Percentiles rank a stretch among this genome's conserved stretches.
Conservation (phyloP, 2,888 invertebrate genomes). For the Pheosia gnoma region DNA sequence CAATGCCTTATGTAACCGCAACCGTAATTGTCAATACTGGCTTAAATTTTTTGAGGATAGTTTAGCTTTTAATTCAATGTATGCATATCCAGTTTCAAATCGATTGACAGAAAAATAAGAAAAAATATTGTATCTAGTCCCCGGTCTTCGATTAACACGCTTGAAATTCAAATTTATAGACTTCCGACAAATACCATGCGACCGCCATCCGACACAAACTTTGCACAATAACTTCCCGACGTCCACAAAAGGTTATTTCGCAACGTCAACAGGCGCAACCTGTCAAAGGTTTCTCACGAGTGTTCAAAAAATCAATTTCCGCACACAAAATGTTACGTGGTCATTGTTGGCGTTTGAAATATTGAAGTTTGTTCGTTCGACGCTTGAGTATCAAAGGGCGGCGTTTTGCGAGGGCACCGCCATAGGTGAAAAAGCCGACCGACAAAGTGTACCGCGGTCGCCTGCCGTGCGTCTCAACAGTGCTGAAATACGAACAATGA, state of each 20-base stretch:
- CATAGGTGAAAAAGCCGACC: slow-evolving; percentile 45
- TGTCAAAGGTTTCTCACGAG: slow-evolving; percentile 79
- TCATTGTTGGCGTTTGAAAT: slow-evolving; percentile 81
- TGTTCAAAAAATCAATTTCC: slow-evolving; percentile 81
- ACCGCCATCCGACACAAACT: slow-evolving; percentile 32
- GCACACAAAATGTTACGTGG: slow-evolving; percentile 79
- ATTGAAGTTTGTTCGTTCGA: slow-evolving; percentile 60
- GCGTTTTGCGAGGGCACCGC: slow-evolving; percentile 49
- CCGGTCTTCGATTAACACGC: neutral
- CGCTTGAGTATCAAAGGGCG: slow-evolving; percentile 54
- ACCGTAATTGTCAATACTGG: no score
- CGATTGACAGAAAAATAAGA: no score
- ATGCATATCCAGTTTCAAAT: no score
- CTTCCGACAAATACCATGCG: slow-evolving; percentile 46
- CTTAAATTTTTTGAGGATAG: no score
- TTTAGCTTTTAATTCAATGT: no score
- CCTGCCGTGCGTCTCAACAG: slow-evolving; percentile 69
- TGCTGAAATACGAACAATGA: slow-evolving; percentile 77
- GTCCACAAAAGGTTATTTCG: slow-evolving; percentile 48
- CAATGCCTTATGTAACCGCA: no score
- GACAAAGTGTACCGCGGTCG: slow-evolving; percentile 65
- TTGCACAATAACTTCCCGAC: slow-evolving; percentile 66
- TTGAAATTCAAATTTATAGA: slow-evolving; percentile 26
- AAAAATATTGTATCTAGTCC: neutral
- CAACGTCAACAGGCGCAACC: slow-evolving; percentile 65